Percentiles rank a stretch among this genome's conserved stretches.
phyloP scores from a whole-genome alignment of 2,888 invertebrate genomes.

The Hedya salicella region DNA sequence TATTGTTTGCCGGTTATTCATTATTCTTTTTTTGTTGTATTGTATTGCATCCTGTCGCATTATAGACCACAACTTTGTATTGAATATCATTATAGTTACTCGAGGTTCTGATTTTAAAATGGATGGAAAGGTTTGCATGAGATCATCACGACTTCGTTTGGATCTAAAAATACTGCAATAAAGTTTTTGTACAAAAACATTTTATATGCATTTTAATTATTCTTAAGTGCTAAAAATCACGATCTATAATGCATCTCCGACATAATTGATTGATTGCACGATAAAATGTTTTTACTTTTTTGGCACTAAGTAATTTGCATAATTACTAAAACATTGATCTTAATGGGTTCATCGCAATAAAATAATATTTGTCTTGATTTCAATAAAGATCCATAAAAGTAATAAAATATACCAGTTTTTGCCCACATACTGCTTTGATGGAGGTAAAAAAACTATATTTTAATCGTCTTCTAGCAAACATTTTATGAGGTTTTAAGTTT shows the following conservation, averaged over 20 bases:
- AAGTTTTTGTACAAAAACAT: neutral
- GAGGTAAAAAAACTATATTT: neutral
- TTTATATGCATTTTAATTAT: slow-evolving; percentile 18
- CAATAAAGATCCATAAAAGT: slow-evolving; percentile 1
- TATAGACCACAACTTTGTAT: no score
- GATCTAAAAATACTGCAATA: slow-evolving; percentile 12
- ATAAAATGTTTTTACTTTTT: slow-evolving; percentile 16
- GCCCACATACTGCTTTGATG: neutral
- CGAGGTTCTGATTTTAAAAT: no score
- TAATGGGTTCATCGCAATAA: slow-evolving; percentile 12
- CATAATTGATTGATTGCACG: slow-evolving; percentile 24
- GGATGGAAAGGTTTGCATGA: neutral
- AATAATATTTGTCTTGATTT: slow-evolving; percentile 20
- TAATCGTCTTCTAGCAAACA: neutral
- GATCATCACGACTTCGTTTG: neutral
- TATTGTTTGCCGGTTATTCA: no score
- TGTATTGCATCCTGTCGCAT: no score
- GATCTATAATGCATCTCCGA: slow-evolving; percentile 3
- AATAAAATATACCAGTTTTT: slow-evolving; percentile 27
- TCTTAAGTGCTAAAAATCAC: slow-evolving; percentile 15
- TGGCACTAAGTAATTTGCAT: slow-evolving; percentile 22
- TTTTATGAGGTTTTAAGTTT: neutral
- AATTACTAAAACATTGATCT: slow-evolving; percentile 1
- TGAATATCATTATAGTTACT: no score
- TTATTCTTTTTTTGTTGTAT: no score